A percentile compares a stretch with the other conserved stretches of the same genome.
These are phyloP conservation scores for Flexamia atlantica DNA, from an alignment of 2,888 invertebrate genomes.

Conservation along the genomic window DNA sequence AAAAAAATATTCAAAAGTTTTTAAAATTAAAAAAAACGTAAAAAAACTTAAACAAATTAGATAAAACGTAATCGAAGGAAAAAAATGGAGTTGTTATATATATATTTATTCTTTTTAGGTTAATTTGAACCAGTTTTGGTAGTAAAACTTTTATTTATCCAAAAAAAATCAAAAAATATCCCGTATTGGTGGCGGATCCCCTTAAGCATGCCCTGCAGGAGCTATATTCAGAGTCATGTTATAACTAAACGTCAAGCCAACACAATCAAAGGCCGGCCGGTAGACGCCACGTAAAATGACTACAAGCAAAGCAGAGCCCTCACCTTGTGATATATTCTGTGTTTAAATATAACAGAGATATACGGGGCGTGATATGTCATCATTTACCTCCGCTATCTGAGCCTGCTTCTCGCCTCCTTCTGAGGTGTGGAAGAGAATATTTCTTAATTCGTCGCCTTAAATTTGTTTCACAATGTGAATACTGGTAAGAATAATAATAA, in stretches of 20 bases:
- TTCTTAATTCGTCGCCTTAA: neutral
- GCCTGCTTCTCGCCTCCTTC: conserved; percentile 1
- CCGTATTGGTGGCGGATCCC: too few relatives aligned
- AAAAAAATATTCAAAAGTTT: too few relatives aligned
- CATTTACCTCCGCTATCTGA: conserved; percentile 2
- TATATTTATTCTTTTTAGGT: too few relatives aligned
- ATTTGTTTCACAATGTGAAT: neutral
- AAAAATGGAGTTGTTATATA: too few relatives aligned
- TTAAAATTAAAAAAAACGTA: too few relatives aligned
- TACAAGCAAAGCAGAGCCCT: conserved; percentile 6
- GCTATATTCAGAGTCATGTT: neutral
- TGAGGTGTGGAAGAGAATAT: neutral
- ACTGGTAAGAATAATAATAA: neutral
- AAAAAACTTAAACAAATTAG: too few relatives aligned
- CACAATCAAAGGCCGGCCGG: neutral
- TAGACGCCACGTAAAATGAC: conserved; percentile 8
- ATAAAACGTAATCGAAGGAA: too few relatives aligned
- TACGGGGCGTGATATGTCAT: conserved; percentile 34
- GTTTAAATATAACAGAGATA: conserved; percentile 43
- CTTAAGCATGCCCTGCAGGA: neutral
- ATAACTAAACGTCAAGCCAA: neutral
- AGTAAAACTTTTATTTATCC: too few relatives aligned
- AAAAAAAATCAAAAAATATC: too few relatives aligned
- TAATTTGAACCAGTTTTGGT: too few relatives aligned
- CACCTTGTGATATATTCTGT: conserved; percentile 37